These are phyloP conservation scores for Sternotherus odoratus DNA, from an alignment of 2,797 vertebrate genomes.

Conservation along the genomic window DNA sequence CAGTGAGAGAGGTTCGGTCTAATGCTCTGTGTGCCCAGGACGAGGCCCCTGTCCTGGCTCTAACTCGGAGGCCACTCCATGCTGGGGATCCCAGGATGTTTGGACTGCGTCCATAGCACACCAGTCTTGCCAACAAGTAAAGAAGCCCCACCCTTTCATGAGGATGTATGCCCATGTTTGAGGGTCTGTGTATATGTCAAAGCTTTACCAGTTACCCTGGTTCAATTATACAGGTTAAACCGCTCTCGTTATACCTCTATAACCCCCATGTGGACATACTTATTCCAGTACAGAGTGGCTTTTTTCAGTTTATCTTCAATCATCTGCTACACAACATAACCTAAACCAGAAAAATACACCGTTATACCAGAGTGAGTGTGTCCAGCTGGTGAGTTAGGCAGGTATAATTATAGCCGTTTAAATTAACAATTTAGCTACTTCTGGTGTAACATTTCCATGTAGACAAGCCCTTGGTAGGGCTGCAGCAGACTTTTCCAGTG, in stretches of 20 bases:
- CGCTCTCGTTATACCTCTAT: not conserved
- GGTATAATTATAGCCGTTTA: not conserved
- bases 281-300: no score
- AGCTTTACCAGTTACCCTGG: not conserved
- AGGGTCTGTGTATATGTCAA: not conserved
- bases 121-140: not conserved
- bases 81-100: no score
- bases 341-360: not conserved
- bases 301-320: no score
- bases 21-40: no score
- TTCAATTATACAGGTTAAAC: not conserved
- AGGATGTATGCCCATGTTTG: not conserved
- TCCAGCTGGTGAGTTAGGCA: not conserved
- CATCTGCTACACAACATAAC: not conserved
- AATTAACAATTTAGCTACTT: no score
- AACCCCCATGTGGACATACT: not conserved
- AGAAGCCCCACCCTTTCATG: not conserved
- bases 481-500: no score
- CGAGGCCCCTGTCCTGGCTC: no score
- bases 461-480: no score
- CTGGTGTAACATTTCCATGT: no score
- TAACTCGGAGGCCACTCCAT: no score
- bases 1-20: no score
- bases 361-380: not conserved
- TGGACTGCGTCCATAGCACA: no score